phyloP scores from a whole-genome alignment of 2,888 invertebrate species.

The Eretmocerus hayati region DNA sequence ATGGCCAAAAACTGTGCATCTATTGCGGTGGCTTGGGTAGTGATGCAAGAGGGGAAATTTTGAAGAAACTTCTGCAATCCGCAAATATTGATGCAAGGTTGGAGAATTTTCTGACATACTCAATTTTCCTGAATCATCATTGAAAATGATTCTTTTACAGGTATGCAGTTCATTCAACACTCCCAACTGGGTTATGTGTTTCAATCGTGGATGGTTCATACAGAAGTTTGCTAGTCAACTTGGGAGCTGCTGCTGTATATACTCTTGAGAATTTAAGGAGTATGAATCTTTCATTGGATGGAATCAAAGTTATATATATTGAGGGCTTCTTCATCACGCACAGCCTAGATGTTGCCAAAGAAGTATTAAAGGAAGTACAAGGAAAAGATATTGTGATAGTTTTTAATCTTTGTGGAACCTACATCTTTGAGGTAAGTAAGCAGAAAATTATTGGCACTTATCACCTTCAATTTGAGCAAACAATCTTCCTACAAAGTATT shows the following conservation, averaged over 20 bases:
- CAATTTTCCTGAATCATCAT: neutral
- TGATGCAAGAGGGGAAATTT: constrained; percentile 36
- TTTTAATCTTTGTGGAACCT: constrained; percentile 43
- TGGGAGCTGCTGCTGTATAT: constrained; percentile 43
- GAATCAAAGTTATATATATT: constrained; percentile 40
- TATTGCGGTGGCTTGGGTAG: constrained; percentile 42
- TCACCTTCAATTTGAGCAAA: no score
- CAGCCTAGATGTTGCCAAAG: constrained; percentile 39
- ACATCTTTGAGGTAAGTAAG: constrained; percentile 41
- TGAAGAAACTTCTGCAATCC: constrained; percentile 35
- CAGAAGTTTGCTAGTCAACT: constrained; percentile 40
- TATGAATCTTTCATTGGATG: constrained; percentile 30
- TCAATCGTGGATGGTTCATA: constrained; percentile 37
- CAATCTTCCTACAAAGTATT: no score
- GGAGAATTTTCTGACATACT: no score
- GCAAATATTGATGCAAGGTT: constrained; percentile 41
- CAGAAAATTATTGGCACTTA: no score
- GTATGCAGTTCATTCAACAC: constrained; percentile 35
- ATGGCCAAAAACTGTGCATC: constrained; percentile 26
- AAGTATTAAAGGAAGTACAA: constrained; percentile 36
- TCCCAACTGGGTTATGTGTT: constrained; percentile 42
- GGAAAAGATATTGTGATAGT: constrained; percentile 37
- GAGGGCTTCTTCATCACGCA: constrained; percentile 45
- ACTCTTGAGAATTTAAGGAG: constrained; percentile 33
- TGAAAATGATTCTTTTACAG: constrained; percentile 27